Percentiles rank a stretch among this genome's conserved stretches.
These are phyloP conservation scores for Mastigias papua DNA, from an alignment of 30 jellyfish, hydroid and myxozoan species.

Conservation along the genomic window DNA sequence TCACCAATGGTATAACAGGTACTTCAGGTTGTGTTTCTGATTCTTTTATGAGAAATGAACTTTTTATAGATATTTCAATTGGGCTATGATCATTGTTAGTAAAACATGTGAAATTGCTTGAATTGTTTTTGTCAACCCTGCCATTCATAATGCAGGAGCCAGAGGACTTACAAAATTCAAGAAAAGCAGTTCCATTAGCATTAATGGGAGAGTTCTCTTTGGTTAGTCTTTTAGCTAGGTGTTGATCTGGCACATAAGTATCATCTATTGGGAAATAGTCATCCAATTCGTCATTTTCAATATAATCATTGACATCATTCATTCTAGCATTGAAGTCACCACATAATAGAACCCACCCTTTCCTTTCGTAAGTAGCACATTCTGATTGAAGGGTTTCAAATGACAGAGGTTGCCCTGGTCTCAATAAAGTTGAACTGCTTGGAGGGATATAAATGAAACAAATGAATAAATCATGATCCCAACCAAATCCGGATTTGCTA, in stretches of 20 bases:
- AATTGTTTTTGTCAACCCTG: slow-evolving; percentile 11
- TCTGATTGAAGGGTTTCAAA: slow-evolving; percentile 58
- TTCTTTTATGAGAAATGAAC: background rate
- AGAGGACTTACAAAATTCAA: slow-evolving; percentile 26
- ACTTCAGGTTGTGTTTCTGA: slow-evolving; percentile 18
- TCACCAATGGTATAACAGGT: background rate
- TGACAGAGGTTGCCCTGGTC: slow-evolving; percentile 33
- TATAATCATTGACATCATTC: slow-evolving; percentile 38
- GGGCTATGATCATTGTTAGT: slow-evolving; percentile 31
- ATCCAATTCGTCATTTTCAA: slow-evolving; percentile 42
- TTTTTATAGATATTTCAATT: slow-evolving; percentile 12
- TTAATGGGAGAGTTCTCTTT: slow-evolving; percentile 12
- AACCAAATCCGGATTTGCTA: slow-evolving; percentile 1
- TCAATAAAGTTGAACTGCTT: slow-evolving; percentile 13
- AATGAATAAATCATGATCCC: slow-evolving; percentile 17
- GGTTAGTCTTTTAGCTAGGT: slow-evolving; percentile 1
- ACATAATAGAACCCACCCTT: slow-evolving; percentile 46
- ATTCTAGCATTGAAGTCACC: slow-evolving; percentile 46
- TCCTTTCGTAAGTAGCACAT: slow-evolving; percentile 42
- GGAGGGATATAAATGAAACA: slow-evolving; percentile 53
- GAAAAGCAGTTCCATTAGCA: slow-evolving; percentile 12
- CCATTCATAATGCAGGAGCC: slow-evolving; percentile 28
- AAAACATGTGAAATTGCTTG: slow-evolving; percentile 31
- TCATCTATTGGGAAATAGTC: slow-evolving; percentile 54
- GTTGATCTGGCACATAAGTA: slow-evolving; percentile 36